Base-by-base conservation (phyloP, 35 echinoderm and acorn worm species). In the Strongylocentrotus purpuratus region DNA sequence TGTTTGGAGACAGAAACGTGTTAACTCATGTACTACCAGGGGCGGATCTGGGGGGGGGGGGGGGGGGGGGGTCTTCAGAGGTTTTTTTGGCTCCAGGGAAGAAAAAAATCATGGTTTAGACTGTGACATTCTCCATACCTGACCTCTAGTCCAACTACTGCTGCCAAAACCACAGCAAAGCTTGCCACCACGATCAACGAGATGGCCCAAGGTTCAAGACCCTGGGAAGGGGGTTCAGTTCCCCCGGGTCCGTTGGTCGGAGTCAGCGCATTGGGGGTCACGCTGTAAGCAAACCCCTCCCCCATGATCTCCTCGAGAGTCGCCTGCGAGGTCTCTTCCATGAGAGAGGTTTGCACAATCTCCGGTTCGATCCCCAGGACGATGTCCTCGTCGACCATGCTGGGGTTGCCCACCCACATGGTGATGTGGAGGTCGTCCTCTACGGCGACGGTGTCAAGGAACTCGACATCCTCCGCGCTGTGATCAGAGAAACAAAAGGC, bases 341-440 rank as follows among this genome's bases (percentile, higher is more conserved):
- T 31, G n/a, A 93, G 48, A 46, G 91, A 33, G 33, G 91, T 93
- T 31, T 31, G n/a, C 5, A 93, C 91, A 15, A 93, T 46, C 46
- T 93, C 91, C 0, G 45, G 46, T 33, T 93, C n/a, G 91, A 93
- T 93, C 9, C 91, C 91, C 31, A 93, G 1, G 91, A 33, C 28
- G 91, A 93, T 14, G 91, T 93, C 91, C n/a, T 93, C 91, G n/a
- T 47, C 55, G 50, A 32, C 46, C 18, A 47, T 91, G 46, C 32
- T 92, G 33, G 88, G 87, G 47, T 95, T 90, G 20, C 46, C 48
- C 10, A 95, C 65, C 95, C 95, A 95, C 9, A 88, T 95, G 87
- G 90, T 90, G 46, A 95, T 95, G 47, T 95, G 87, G 35, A 95
- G 88, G 58, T 95, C 50, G 60, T 48, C 60, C 20, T 65, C 95